Evolutionary conservation across 2,797 vertebrate genomes (phyloP), one percentile per base, ranked within the genome.

Genomic region (Pitangus sulphuratus): DNA sequence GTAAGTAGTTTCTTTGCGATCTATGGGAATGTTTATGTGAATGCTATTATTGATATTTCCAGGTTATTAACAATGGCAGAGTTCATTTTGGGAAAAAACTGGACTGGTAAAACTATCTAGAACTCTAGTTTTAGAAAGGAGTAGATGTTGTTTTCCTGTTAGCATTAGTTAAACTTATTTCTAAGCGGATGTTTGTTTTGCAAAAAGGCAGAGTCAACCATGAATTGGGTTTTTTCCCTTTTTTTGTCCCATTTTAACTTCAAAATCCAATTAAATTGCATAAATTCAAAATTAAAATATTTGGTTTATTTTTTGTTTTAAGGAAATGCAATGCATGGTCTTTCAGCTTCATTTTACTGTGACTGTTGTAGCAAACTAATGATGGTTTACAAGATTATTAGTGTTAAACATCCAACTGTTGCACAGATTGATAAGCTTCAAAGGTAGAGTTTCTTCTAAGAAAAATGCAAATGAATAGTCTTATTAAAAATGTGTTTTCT

Each of bases 321-420:
- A 71, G 44, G 12, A 70, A 74, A 30, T 61, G 8, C 13, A 61
- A 0, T 53, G 24, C 8, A 6, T 0, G 0, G 16, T 47, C 12
- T 20, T 79, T 70, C 35, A 71, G 18, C 26, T 72, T 89, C 19
- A 35, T 7, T 64, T 74, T 78, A 47, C 3, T 6, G 3, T 68
- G 47, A 8, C 12, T 60, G 40, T 30, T 66, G 16, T 66, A 76
- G 64, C 19, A 35, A 70, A 30, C 28, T 39, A 60, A 2, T 78
- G 42, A 54, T 84, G 50, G 13, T 11, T 21, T 45, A 21, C 16
- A 69, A 62, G 39, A 33, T 75, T 66, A 35, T 37, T 83, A 20
- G 10, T 30, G 19, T 79, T 87, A 72, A 87, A 18, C 12, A 51
- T 69, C 20, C 45, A 51, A 4, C 0, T 4, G 16, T n/a, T 74